Evolutionary conservation across 2,797 vertebrate species (phyloP), one percentile per base, ranked within the genome.

Genomic region (Manis crassicaudata): DNA sequence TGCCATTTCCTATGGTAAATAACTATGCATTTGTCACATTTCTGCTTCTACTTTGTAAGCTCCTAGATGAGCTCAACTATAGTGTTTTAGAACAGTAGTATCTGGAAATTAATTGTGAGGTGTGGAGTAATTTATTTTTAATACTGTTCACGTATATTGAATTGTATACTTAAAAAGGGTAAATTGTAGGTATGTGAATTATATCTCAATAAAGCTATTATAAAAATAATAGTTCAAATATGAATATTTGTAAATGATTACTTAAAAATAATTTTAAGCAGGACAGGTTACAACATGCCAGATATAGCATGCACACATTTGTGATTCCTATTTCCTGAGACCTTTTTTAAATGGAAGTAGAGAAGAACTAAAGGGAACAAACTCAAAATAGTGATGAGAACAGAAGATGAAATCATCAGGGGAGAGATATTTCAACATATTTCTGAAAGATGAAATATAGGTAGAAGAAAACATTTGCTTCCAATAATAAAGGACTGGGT

Each of bases 211-310:
- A 84, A 92, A 92, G 8, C 16, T 50, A 3, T 68, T 67, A 73
- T 92, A 54, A 91, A 82, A 96, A 94, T 65, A 67, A 56, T 75
- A 96, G 37, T 54, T 92, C 23, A 84, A 95, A 60, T 77, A 54
- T 1, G 68, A 25, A 46, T 68, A 82, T 65, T 86, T 92, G 18
- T 67, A 87, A 92, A 73, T 95, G 16, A 77, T 92, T 82, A 67
- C 25, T 90, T 88, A 23, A 72, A 76, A 93, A 85, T 52, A 75
- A 73, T 75, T 80, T 96, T 63, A 90, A 93, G 56, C 56, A 89
- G 80, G 62, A 58, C 6, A n/a, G 77, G 2, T 54, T 75, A 79
- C 76, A 80, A 46, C 27, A 73, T 56, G 75, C 29, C 17, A 92
- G 50, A 88, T 58, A 73, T 1, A 87, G 7, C n/a, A n/a, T 18